Percentiles rank a stretch among this genome's conserved stretches.
These are phyloP conservation scores for Gambusia yucatana DNA, from an alignment of 2,797 vertebrate species.

Conservation along the genomic window DNA sequence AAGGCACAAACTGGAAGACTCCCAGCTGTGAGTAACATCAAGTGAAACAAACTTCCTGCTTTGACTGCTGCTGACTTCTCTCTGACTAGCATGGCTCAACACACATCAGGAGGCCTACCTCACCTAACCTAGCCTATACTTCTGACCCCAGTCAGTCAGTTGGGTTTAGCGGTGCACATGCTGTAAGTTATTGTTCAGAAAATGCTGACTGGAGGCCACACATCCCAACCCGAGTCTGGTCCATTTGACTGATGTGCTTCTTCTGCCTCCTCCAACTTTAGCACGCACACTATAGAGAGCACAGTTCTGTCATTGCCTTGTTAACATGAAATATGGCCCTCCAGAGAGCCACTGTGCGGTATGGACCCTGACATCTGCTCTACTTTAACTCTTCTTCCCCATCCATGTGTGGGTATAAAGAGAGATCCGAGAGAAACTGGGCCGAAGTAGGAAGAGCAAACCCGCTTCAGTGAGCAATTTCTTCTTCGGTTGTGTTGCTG, in stretches of 20 bases:
- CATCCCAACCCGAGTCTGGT: background rate
- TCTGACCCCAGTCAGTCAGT: background rate
- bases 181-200: background rate
- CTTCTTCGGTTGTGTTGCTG: constrained; percentile 11
- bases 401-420: constrained; percentile 17
- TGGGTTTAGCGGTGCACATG: background rate
- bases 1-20: background rate
- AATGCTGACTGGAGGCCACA: background rate
- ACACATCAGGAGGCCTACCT: background rate
- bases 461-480: constrained; percentile 16
- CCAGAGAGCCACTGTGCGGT: constrained; percentile 37
- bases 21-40: background rate
- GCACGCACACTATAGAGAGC: constrained; percentile 9
- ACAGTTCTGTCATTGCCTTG: constrained; percentile 33
- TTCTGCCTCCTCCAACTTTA: constrained; percentile 29
- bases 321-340: constrained; percentile 50
- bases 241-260: constrained; percentile 10
- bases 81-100: background rate
- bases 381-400: constrained; percentile 39
- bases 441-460: constrained; percentile 38
- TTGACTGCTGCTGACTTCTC: background rate
- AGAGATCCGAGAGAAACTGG: constrained; percentile 47
- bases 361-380: constrained; percentile 52
- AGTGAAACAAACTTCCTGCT: background rate
- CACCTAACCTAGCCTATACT: background rate